phyloP scores from a whole-genome alignment of 1,140 invertebrate genomes.

The Lycorma delicatula region DNA sequence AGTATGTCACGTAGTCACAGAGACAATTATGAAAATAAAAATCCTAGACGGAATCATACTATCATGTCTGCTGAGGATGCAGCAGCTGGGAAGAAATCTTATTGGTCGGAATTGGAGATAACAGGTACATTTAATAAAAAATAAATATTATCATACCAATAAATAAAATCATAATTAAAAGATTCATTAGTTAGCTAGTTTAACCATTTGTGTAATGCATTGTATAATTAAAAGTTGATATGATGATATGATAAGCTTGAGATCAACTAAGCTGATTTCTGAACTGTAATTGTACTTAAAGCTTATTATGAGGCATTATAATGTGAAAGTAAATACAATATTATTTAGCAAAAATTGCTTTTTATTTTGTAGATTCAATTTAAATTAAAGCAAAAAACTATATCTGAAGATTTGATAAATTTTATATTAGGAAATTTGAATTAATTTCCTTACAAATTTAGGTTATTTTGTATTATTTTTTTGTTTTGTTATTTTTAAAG shows the following conservation, averaged over 20 bases:
- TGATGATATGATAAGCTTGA: background rate
- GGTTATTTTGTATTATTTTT: too few relatives aligned
- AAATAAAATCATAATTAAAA: background rate
- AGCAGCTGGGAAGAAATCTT: conserved; percentile 81
- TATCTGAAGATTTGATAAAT: too few relatives aligned
- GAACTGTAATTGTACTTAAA: background rate
- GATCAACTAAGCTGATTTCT: background rate
- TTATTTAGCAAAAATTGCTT: too few relatives aligned
- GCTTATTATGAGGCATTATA: background rate
- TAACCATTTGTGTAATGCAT: background rate
- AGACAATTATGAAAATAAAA: conserved; percentile 62
- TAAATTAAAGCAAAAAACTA: too few relatives aligned
- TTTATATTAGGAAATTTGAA: too few relatives aligned
- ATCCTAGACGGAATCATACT: conserved; percentile 68
- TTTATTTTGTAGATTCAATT: too few relatives aligned
- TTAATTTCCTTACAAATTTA: too few relatives aligned
- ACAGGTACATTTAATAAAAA: conserved; percentile 38
- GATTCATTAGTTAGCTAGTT: background rate
- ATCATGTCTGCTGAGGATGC: conserved; percentile 89
- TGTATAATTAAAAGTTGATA: background rate
- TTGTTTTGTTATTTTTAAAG: too few relatives aligned
- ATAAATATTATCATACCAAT: background rate
- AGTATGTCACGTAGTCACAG: conserved; percentile 54
- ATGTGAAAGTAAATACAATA: too few relatives aligned
- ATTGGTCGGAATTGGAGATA: conserved; percentile 74